A percentile compares a stretch with the other conserved stretches of the same genome.
Conservation (phyloP, 2,888 invertebrate genomes). For the Andrena chrysosceles region DNA sequence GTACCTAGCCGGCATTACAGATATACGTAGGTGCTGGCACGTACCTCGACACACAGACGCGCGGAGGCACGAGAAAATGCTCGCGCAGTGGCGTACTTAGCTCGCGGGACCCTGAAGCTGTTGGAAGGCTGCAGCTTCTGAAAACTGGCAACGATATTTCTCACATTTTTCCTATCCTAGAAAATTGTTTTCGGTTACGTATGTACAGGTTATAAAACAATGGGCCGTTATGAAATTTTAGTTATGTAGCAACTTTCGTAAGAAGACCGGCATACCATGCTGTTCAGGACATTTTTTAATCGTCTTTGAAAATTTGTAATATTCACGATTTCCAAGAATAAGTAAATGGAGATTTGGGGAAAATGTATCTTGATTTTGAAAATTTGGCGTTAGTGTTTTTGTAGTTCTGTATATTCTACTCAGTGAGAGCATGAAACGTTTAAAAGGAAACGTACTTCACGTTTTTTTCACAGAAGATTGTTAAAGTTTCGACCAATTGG, state of each 20-base stretch:
- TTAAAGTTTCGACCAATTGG: too few species aligned
- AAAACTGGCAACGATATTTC: background rate
- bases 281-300: too few species aligned
- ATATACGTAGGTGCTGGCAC: conserved; percentile 72
- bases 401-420: background rate
- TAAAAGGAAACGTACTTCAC: background rate
- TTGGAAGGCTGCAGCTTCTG: background rate
- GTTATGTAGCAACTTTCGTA: background rate
- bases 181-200: background rate
- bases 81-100: conserved; percentile 63
- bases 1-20: conserved; percentile 68
- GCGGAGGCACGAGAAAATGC: conserved; percentile 59
- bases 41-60: conserved; percentile 59
- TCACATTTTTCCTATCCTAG: background rate
- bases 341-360: too few species aligned
- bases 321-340: too few species aligned
- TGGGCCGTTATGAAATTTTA: background rate
- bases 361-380: background rate
- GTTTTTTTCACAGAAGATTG: too few species aligned
- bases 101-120: background rate
- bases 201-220: background rate
- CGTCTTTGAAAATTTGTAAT: background rate
- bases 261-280: too few species aligned
- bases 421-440: background rate
- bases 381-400: background rate